Base-by-base conservation (phyloP, 2,888 invertebrate species). In the Alviniconcha strummeri region DNA sequence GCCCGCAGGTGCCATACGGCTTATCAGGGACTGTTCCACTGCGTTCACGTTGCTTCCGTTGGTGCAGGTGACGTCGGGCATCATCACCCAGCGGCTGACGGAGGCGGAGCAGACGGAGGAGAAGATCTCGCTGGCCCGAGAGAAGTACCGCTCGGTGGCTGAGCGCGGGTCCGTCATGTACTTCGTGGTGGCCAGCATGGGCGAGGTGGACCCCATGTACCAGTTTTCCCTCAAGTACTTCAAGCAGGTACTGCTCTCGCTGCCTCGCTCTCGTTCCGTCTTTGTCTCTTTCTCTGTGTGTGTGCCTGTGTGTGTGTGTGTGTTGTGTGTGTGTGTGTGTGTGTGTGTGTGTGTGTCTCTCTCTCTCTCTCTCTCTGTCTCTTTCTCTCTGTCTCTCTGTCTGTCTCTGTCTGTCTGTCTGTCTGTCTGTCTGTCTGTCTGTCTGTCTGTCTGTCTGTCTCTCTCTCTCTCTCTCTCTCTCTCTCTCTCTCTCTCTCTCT, bases 151-250 rank as follows among this genome's bases (percentile, higher is more conserved):
- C n/a, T 88, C 92, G 0, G 93, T 94, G 8, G 94, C 94, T 17
- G 92, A 92, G 5, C 90, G 94, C 54, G 94, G 94, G n/a, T 94
- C 94, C 4, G 91, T 94, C 83, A 92, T 94, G 92, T 94, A 94
- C 89, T 94, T 94, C 88, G 94, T 94, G 17, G 93, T 94, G 57
- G 94, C 94, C 60, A 91, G 93, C 85, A 92, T 94, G 92, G 93
- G 93, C 13, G 91, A 93, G 79, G 93, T 94, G 17, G 93, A 94
- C 87, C 92, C 94, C 77, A 94, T 94, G 94, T 94, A 94, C 88
- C 94, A 94, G 90, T 94, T 94, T 90, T 94, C 94, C 52, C 90
- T 94, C 80, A 94, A 94, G 86, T 94, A 94, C 87, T 94, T 94
- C 90, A 94, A 93, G 87, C 90, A 90, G 89, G 93, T 95, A 60